phyloP scores from a whole-genome alignment of 2,113 vertebrate species.

The Theropithecus gelada region DNA sequence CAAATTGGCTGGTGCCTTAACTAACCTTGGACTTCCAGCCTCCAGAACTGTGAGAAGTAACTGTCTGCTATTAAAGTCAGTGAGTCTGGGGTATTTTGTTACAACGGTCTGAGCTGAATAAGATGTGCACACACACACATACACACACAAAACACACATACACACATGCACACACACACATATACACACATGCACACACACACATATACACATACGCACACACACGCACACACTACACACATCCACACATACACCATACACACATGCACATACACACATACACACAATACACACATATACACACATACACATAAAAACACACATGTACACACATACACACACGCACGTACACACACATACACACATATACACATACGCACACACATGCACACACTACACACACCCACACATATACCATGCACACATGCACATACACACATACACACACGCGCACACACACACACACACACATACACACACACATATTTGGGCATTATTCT shows the following conservation, averaged over 20 bases:
- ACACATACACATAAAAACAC: no score
- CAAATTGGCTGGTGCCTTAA: no score
- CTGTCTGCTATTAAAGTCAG: background rate
- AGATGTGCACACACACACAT: background rate
- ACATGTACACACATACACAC: fast-evolving
- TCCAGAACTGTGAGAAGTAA: background rate
- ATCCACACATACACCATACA: fast-evolving
- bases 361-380: no score
- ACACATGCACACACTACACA: no score
- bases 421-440: no score
- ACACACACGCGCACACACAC: no score
- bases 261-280: no score
- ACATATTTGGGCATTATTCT: background rate
- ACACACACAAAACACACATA: background rate
- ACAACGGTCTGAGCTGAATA: background rate
- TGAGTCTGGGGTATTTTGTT: background rate
- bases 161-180: no score
- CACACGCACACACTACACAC: no score
- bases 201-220: fast-evolving
- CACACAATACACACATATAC: no score
- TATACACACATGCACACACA: fast-evolving
- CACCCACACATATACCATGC: no score
- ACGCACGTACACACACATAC: no score
- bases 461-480: background rate
- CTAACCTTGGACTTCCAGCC: background rate